Evolutionary conservation across 1,140 invertebrate genomes (phyloP).

Genomic region (Apolygus lucorum): DNA sequence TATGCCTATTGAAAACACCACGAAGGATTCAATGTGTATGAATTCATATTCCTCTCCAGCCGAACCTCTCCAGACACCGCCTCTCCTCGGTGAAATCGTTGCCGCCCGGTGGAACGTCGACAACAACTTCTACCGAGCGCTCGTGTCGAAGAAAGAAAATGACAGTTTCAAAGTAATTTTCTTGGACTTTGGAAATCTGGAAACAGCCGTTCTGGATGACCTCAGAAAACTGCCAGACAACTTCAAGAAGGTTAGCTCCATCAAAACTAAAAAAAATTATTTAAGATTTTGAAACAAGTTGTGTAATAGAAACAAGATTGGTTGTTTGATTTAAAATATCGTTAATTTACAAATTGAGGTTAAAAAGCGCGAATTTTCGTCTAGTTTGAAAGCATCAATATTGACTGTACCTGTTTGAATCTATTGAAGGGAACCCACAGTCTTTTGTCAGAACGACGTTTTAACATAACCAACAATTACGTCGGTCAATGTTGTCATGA

Average conservation of each 20-base stretch:
- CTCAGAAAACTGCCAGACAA: slow-evolving; percentile 6
- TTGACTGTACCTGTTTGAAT: no score
- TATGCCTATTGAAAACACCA: no score
- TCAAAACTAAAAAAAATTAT: not conserved
- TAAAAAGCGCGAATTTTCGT: no score
- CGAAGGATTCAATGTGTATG: no score
- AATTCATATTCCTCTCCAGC: no score
- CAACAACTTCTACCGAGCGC: slow-evolving; percentile 17
- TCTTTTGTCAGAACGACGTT: no score
- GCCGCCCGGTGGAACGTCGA: slow-evolving; percentile 7
- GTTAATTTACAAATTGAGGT: no score
- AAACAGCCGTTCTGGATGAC: not conserved
- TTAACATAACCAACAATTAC: no score
- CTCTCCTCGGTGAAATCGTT: slow-evolving; percentile 18
- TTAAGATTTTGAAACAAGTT: not conserved
- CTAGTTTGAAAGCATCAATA: no score
- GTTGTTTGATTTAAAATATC: not conserved
- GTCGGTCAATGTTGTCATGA: no score
- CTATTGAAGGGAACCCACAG: no score
- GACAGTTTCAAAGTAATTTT: slow-evolving; percentile 22
- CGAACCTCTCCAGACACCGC: not conserved
- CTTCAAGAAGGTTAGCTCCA: slow-evolving; percentile 23
- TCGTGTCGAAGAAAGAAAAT: slow-evolving; percentile 4
- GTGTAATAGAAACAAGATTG: not conserved
- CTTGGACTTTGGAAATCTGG: slow-evolving; percentile 22